These are phyloP conservation scores for Blastobasis lacticolella DNA, from an alignment of 2,888 invertebrate species.

Conservation along the genomic window DNA sequence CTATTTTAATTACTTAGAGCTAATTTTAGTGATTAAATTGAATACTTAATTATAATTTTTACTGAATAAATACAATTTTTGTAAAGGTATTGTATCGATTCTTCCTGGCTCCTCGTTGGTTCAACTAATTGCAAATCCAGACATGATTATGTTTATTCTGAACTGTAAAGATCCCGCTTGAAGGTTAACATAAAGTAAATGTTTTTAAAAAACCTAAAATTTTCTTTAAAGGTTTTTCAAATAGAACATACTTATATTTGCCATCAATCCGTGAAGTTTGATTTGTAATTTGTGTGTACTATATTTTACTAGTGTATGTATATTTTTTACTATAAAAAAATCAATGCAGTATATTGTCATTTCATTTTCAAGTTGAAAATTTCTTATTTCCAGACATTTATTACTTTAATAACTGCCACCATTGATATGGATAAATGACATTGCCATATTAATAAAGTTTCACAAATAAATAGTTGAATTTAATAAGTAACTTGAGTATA, in stretches of 20 bases:
- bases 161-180: background rate
- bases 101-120: constrained; percentile 30
- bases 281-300: constrained; percentile 42
- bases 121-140: background rate
- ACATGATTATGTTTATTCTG: background rate
- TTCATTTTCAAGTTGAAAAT: constrained; percentile 38
- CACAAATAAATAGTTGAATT: constrained; percentile 2
- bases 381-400: constrained; percentile 13
- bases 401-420: constrained; percentile 4
- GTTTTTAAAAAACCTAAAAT: no score
- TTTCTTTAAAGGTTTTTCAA: no score
- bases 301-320: constrained; percentile 66
- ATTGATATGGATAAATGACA: no score
- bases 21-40: constrained; percentile 53
- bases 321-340: constrained; percentile 73
- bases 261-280: background rate
- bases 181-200: background rate
- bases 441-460: constrained; percentile 12
- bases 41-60: constrained; percentile 50
- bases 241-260: background rate
- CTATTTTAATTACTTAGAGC: constrained; percentile 38
- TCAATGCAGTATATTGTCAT: constrained; percentile 57
- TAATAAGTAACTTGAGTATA: background rate
- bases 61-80: constrained; percentile 52
- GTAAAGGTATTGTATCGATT: constrained; percentile 49